Base-by-base conservation (phyloP, 2,888 invertebrate species). In the Catocala nupta region DNA sequence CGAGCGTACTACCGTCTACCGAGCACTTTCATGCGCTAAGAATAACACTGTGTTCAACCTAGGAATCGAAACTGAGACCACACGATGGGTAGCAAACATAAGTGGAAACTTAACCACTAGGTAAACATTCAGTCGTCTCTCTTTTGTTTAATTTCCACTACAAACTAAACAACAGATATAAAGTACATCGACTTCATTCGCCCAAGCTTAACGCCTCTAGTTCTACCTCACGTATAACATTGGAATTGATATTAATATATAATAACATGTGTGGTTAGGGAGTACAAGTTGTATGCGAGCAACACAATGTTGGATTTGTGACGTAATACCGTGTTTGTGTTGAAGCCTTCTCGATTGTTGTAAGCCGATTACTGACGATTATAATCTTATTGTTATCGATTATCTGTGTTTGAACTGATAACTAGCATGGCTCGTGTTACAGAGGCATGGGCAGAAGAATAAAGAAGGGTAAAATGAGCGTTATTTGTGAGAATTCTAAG, bases 231-330 rank as follows among this genome's bases (percentile, higher is more conserved):
- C 61, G 67, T 66, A 74, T 64, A 73, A 63, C 71, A 71, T 70
- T 63, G 75, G 75, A 70, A 82, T 80, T 79, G 80, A 66, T 71
- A 75, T 83, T 77, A 83, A 83, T 83, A 82, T 74, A 59, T 82
- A 80, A 83, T 83, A 77, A 70, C 68, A 70, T 63, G 62, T 73
- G 77, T 60, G 80, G 73, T 68, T 68, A 67, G 76, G 75, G 80
- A 65, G 50, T 63, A 53, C 67, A 48, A 64, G 54, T 62, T 62
- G 65, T 59, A 54, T 67, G 61, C 39, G 12, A 11, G 49, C 48
- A 25, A 11, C 45, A 57, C 57, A 34, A 34, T 50, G 16, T 45
- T 36, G 10, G 10, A 10, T 9, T 5, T 33, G 49, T 56, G 49
- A 50, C 44, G 57, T 57, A 43, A 44, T 25, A 34, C 43, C 8